Evolutionary conservation across 2,113 vertebrate species (phyloP).

Genomic region (Larimichthys crocea): DNA sequence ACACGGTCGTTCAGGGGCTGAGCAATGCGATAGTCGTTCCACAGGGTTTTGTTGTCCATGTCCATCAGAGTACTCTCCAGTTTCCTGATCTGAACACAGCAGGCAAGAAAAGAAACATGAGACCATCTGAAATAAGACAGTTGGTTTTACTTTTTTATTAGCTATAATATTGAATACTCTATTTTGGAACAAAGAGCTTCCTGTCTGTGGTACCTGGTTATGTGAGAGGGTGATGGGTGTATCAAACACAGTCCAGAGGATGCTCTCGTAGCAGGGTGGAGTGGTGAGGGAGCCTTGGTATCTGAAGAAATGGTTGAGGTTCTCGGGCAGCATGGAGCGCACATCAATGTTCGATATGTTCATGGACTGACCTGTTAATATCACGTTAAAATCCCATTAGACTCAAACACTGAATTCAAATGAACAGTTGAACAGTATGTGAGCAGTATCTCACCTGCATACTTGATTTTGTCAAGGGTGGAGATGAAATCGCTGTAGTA

Average conservation of each 20-base stretch:
- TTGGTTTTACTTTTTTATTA: neutral
- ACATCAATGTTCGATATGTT: conserved; percentile 83
- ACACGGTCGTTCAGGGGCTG: conserved; percentile 88
- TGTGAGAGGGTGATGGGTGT: conserved; percentile 87
- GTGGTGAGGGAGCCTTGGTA: conserved; percentile 92
- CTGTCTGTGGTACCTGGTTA: conserved; percentile 83
- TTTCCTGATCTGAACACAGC: conserved; percentile 79
- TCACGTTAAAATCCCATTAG: neutral
- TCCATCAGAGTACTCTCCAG: conserved; percentile 90
- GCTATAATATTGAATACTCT: neutral
- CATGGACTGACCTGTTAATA: conserved; percentile 84
- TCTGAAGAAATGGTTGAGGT: conserved; percentile 89
- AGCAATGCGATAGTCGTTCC: conserved; percentile 86
- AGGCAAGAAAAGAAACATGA: neutral
- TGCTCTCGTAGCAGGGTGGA: conserved; percentile 90
- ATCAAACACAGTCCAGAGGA: conserved; percentile 91
- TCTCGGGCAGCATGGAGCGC: conserved; percentile 90
- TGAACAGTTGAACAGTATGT: rapidly evolving
- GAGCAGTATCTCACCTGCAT: conserved; percentile 84
- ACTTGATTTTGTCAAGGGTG: conserved; percentile 86
- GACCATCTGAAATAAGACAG: neutral
- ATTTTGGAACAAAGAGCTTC: neutral
- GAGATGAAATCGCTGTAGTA: conserved; percentile 92
- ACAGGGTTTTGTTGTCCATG: conserved; percentile 86
- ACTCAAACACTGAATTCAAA: neutral